Base-by-base conservation (phyloP, 2,888 invertebrate genomes). In the Acleris emargana region DNA sequence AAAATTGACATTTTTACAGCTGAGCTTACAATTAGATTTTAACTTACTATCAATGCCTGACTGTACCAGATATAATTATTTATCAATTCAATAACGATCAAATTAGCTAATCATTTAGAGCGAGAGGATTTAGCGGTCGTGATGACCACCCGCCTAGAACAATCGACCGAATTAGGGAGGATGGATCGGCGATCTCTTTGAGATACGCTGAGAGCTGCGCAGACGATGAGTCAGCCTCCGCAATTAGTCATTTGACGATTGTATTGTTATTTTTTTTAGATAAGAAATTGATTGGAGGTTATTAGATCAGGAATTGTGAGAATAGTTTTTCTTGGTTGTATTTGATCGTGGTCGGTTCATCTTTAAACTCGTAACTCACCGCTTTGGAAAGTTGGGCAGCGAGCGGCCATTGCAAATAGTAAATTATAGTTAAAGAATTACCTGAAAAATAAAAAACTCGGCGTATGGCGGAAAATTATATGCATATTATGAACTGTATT, bases 91-190 rank as follows among this genome's bases (percentile, higher is more conserved):
- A 60, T 64, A 64, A 43, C 49, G 64, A 55, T 55, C 49, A 55
- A 64, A 64, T 64, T 64, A 66, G 60, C 51, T 51, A 45, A 38
- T 51, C 43, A 57, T 52, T 60, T 55, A 47, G 47, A 53, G 53
- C 22, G 13, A n/a, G 53, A 58, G 47, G 51, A 60, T 57, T 66
- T 66, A 60, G 57, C 61, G 50, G 22, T 55, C 62, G 54, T 49
- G 62, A 11, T 13, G 66, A 25, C 66, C 66, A 66, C 66, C 66
- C 66, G 66, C 66, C 7, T 38, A 45, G 61, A 57, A 66, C 61
- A 66, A 61, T 61, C 66, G 45, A 66, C 51, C 54, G n/a, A 57
- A 45, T 28, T 43, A 57, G 22, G 22, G 32, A 38, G 38, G 38
- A 25, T 45, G 17, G 45, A 22, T 32, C 38, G 38, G 20, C 38